Conservation (phyloP, 2,888 invertebrate genomes). For the Heliconius ethilla region DNA sequence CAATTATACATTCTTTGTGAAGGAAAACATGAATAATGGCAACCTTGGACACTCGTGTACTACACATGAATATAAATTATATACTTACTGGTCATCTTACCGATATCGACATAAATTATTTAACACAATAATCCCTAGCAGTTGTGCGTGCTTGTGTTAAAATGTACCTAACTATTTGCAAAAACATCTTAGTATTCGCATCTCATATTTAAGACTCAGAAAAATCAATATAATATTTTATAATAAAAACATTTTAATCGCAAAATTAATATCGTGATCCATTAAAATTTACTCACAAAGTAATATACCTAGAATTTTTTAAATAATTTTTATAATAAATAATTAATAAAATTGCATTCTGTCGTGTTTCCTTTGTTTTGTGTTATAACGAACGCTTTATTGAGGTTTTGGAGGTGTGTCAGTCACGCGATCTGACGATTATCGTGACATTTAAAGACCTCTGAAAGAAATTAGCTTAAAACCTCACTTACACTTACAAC, state of each 20-base stretch:
- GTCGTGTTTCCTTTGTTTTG: not conserved
- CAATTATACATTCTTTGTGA: conserved; percentile 28
- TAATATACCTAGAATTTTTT: not conserved
- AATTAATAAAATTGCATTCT: not conserved
- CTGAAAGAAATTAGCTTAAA: not conserved
- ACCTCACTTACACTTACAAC: not conserved
- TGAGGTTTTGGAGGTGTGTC: conserved; percentile 12
- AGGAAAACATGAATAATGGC: conserved; percentile 33
- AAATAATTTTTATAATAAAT: not conserved
- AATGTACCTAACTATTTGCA: not conserved
- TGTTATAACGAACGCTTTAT: not conserved
- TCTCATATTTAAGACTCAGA: not conserved
- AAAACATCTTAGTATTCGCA: not conserved
- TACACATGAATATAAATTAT: conserved; percentile 31
- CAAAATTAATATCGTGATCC: not conserved
- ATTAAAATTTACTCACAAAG: not conserved
- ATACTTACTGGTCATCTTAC: conserved; percentile 14
- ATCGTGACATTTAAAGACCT: conserved; percentile 5
- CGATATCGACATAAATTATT: conserved; percentile 25
- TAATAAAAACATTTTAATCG: not conserved
- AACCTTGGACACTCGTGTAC: conserved; percentile 35
- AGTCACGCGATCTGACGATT: conserved; percentile 3
- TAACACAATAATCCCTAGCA: conserved; percentile 14
- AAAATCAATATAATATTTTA: not conserved
- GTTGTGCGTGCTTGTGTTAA: not conserved